Base-by-base conservation (phyloP, 2,888 invertebrate species). In the Oxyscelio sp. region DNA sequence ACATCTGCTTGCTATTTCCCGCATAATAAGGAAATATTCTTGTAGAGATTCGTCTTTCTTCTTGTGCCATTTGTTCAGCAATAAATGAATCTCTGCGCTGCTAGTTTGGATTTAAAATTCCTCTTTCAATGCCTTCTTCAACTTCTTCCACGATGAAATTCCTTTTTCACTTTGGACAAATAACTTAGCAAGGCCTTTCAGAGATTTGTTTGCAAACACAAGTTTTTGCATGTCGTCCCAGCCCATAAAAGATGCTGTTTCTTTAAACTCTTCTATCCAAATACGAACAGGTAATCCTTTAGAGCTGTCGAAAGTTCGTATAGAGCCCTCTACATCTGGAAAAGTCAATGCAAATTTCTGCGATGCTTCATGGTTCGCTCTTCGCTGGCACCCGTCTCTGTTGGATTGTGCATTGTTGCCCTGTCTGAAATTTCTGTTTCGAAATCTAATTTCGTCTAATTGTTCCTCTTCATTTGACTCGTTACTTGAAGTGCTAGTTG, bases 261-360 rank as follows among this genome's bases (percentile, higher is more conserved):
- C 34, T 34, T 34, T 11, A 9, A 34, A 34, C 11, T 34, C 34
- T 1, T 34, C 9, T 2, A 34, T 79, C 83, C 34, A 34, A 6
- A 9, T 34, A 4, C 34, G 6, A n/a, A 91, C 68, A 3, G 88
- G 85, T 84, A 86, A 85, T 86, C 89, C 54, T 65, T 88, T 6
- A 82, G 71, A 81, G 2, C 90, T 90, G 58, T 84, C 82, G 74
- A 89, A 90, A 17, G 68, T 45, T 66, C 82, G 38, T 6, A 90
- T 87, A 13, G 66, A 71, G 71, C 88, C 89, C 75, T 89, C 88
- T 6, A 90, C 74, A 65, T 90, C 89, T 73, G 86, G 66, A 65
- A 90, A 89, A 11, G 85, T 88, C 63, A 89, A 3, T n/a, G 63
- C 43, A 63, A 84, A 85, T 34, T 6, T 27, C n/a, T n/a, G n/a